Conservation (phyloP, 2,113 vertebrate genomes). For the Gobius niger region DNA sequence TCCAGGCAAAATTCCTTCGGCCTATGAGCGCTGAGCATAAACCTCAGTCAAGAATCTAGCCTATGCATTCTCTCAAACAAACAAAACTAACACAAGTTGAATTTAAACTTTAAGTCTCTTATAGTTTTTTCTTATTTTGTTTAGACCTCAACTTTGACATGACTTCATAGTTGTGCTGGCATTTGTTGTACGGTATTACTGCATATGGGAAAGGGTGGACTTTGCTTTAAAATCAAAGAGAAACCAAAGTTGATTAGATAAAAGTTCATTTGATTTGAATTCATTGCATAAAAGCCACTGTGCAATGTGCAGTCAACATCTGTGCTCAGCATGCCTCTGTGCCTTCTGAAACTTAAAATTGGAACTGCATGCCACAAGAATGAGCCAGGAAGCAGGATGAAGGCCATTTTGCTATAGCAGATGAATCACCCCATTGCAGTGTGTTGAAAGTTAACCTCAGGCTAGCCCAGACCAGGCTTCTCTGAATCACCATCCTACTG, state of each 20-base stretch:
- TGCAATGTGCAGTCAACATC: too few species aligned
- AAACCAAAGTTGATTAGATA: too few species aligned
- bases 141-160: too few species aligned
- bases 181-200: too few species aligned
- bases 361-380: slow-evolving; percentile 10
- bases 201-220: too few species aligned
- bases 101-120: too few species aligned
- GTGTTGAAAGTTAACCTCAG: slow-evolving; percentile 38
- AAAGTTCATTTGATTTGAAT: too few species aligned
- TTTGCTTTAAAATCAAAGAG: too few species aligned
- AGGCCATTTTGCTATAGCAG: slow-evolving; percentile 54
- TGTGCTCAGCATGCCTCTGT: background rate
- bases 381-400: slow-evolving; percentile 59
- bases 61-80: background rate
- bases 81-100: background rate
- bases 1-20: slow-evolving; percentile 1
- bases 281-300: too few species aligned
- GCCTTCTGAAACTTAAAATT: slow-evolving; percentile 30
- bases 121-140: too few species aligned
- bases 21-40: background rate
- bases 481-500: slow-evolving; percentile 57
- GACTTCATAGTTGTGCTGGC: too few species aligned
- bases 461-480: slow-evolving; percentile 29
- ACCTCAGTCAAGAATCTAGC: background rate
- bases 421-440: slow-evolving; percentile 57